Conservation (phyloP, 2,888 invertebrate species). For the Apamea crenata region DNA sequence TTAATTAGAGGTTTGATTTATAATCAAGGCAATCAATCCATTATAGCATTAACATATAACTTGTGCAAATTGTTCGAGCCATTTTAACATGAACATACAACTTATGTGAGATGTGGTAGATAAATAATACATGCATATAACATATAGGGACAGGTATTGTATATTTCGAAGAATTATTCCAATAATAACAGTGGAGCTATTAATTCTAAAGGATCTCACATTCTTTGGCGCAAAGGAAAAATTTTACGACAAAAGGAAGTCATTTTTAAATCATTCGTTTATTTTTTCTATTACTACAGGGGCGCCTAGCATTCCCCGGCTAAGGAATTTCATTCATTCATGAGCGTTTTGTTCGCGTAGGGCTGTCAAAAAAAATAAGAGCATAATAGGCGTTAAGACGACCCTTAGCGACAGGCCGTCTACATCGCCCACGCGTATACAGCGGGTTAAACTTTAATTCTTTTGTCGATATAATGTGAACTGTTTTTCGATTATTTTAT, state of each 20-base stretch:
- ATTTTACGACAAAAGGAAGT: conserved; percentile 81
- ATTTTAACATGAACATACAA: conserved; percentile 57
- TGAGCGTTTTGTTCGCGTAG: conserved; percentile 79
- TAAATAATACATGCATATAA: conserved; percentile 19
- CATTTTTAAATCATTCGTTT: conserved; percentile 73
- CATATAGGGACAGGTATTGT: background rate
- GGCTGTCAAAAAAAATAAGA: conserved; percentile 76
- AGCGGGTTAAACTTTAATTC: conserved; percentile 69
- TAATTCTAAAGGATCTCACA: conserved; percentile 64
- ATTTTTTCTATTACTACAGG: conserved; percentile 76
- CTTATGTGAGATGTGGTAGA: conserved; percentile 28
- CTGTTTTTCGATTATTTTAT: background rate
- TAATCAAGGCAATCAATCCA: conserved; percentile 62
- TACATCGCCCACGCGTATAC: conserved; percentile 78
- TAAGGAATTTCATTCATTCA: conserved; percentile 88
- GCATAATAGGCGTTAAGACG: conserved; percentile 73
- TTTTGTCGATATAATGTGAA: background rate
- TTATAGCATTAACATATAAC: conserved; percentile 60
- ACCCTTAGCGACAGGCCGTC: conserved; percentile 87
- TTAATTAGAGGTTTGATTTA: conserved; percentile 66
- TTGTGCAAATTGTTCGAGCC: conserved; percentile 52
- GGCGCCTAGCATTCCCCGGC: conserved; percentile 82
- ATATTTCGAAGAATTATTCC: conserved; percentile 37
- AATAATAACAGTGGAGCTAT: conserved; percentile 46
- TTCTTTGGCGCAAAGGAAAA: conserved; percentile 73